A percentile compares a stretch with the other conserved stretches of the same genome.
Conservation (phyloP, 1,140 invertebrate species). For the Hirudo medicinalis region DNA sequence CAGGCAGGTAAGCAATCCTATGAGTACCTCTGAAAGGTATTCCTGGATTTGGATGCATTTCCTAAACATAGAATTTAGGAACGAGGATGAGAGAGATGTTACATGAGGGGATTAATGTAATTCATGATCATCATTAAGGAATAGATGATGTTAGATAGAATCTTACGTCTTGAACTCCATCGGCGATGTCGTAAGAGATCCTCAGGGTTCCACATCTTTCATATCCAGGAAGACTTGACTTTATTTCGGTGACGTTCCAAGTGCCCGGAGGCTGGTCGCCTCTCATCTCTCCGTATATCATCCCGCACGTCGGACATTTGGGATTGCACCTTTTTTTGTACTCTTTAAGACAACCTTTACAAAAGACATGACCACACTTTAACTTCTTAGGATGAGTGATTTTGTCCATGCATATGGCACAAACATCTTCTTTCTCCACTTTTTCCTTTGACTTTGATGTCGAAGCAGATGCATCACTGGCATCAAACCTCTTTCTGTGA, state of each 20-base stretch:
- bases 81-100: neutral
- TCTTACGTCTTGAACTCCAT: conserved; percentile 17
- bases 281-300: conserved; percentile 4
- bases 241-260: neutral
- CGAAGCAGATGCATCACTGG: neutral
- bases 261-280: conserved; percentile 20
- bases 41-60: conserved; percentile 13
- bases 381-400: conserved; percentile 17
- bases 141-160: neutral
- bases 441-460: neutral
- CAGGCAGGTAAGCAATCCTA: conserved; percentile 12
- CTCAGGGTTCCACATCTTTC: neutral
- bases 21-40: neutral
- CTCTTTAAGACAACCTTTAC: conserved; percentile 12
- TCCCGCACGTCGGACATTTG: conserved; percentile 13
- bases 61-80: neutral
- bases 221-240: conserved; percentile 10
- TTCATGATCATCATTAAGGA: neutral
- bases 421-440: neutral
- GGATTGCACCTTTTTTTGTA: neutral
- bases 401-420: conserved; percentile 18
- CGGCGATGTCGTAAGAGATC: conserved; percentile 10
- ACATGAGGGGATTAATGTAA: neutral
- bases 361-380: conserved; percentile 18
- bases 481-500: neutral